These are phyloP conservation scores for Bucorvus abyssinicus DNA, from an alignment of 2,797 vertebrate species.

Conservation along the genomic window DNA sequence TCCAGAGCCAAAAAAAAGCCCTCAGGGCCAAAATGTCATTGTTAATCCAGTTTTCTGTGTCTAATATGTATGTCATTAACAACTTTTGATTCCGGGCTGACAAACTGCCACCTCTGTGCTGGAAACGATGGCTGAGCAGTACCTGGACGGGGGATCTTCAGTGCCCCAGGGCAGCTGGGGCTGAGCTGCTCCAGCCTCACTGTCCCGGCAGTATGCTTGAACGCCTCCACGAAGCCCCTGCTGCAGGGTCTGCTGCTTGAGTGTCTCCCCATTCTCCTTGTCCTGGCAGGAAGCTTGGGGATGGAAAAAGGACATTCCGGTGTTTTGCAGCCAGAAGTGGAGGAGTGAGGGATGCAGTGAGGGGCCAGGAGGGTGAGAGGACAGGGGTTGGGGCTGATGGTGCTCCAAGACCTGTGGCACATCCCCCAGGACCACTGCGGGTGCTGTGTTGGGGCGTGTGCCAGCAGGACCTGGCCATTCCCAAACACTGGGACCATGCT, in stretches of 20 bases:
- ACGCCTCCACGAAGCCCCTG: accelerated
- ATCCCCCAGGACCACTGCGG: accelerated
- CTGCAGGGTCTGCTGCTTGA: accelerated
- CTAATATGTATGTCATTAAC: slow-evolving; percentile 40
- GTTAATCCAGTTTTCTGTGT: slow-evolving; percentile 63
- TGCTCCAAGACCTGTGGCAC: background rate
- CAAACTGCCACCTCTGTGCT: background rate
- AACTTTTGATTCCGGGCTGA: slow-evolving; percentile 28
- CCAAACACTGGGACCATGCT: accelerated
- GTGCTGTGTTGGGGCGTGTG: background rate
- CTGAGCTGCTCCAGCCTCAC: background rate
- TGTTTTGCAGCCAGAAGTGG: background rate
- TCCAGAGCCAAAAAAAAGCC: slow-evolving; percentile 12
- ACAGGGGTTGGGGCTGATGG: background rate
- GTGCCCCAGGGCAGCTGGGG: background rate
- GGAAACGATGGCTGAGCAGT: background rate
- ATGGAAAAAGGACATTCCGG: background rate
- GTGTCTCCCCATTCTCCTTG: background rate
- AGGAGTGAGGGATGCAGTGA: background rate
- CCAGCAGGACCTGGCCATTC: background rate
- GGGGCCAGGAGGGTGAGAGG: background rate
- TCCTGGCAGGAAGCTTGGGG: background rate
- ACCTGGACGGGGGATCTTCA: background rate
- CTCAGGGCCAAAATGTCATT: slow-evolving; percentile 30
- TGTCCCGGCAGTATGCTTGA: background rate